Evolutionary conservation across 1,140 invertebrate genomes (phyloP), one percentile per base, ranked within the genome.

Genomic region (Microplitis demolitor): DNA sequence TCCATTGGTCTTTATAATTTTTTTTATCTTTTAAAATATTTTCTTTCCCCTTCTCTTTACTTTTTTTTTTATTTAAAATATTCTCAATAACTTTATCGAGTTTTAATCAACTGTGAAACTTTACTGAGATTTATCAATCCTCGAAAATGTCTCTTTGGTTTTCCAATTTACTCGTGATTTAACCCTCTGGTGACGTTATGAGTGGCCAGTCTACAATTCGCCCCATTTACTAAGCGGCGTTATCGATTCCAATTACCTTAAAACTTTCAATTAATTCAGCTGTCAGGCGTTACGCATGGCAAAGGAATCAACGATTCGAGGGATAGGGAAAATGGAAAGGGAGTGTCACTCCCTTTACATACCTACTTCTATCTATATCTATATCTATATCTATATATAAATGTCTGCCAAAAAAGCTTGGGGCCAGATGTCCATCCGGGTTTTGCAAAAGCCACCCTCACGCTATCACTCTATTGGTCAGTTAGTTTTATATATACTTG

Each of bases 251-350:
- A 83, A 81, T 83, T 80, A 80, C 69, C 81, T 80, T 80, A 79
- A 83, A 84, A 82, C 77, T 83, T 84, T 83, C 82, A 80, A 83
- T 84, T 84, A 82, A 83, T 84, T 80, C 78, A 62, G 74, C 78
- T 83, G 81, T 82, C 82, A 78, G 77, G 76, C 76, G 74, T 68
- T 76, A 73, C 70, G 64, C 68, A 51, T 60, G 74, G 39, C 39
- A 66, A 64, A 72, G 66, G 66, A 66, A 64, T 74, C 58, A 71
- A 37, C 69, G 76, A 77, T 45, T 50, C 14, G 13, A 56, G 39
- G 31, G 39, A 51, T n/a, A 66, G 39, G 24, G 39, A 66, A 13
- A 35, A 31, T 66, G 31, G 31, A 66, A 37, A 61, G 58, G 34
- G 45, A 53, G 16, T 16, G 34, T 31, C 50, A 24, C 16, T 66